Percentiles rank a stretch among this genome's conserved stretches.
Evolutionary conservation across 2,113 vertebrate species (phyloP).

Genomic region (Pterocles burchelli): DNA sequence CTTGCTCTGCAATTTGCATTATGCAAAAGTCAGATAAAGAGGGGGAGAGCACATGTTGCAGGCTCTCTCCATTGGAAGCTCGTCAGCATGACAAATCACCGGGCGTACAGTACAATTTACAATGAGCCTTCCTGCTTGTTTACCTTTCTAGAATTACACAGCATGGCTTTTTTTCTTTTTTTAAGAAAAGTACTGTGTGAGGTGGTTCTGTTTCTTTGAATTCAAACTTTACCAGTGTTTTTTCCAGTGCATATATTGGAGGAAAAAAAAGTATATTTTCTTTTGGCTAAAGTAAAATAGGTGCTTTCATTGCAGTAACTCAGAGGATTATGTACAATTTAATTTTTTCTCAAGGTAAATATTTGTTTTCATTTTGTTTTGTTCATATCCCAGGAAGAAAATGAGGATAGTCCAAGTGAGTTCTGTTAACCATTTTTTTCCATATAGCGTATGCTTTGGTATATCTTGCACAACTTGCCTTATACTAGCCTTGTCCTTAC

Average conservation of each 20-base stretch:
- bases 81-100: not conserved
- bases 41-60: not conserved
- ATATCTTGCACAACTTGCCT: not conserved
- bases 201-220: not conserved
- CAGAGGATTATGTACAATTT: not conserved
- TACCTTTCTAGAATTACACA: not conserved
- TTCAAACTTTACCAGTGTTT: not conserved
- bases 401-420: not conserved
- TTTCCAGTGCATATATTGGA: not conserved
- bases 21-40: not conserved
- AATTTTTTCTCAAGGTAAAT: not conserved
- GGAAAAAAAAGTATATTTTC: not conserved
- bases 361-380: not conserved
- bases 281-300: not conserved
- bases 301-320: not conserved
- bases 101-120: not conserved
- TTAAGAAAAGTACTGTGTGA: not conserved
- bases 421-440: not conserved
- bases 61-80: not conserved
- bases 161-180: not conserved
- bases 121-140: not conserved
- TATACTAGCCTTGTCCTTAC: not conserved
- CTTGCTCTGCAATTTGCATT: not conserved
- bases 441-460: rapidly evolving
- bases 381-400: not conserved